These are phyloP conservation scores for Cydia fagiglandana DNA, from an alignment of 1,140 invertebrate species.

Conservation along the genomic window DNA sequence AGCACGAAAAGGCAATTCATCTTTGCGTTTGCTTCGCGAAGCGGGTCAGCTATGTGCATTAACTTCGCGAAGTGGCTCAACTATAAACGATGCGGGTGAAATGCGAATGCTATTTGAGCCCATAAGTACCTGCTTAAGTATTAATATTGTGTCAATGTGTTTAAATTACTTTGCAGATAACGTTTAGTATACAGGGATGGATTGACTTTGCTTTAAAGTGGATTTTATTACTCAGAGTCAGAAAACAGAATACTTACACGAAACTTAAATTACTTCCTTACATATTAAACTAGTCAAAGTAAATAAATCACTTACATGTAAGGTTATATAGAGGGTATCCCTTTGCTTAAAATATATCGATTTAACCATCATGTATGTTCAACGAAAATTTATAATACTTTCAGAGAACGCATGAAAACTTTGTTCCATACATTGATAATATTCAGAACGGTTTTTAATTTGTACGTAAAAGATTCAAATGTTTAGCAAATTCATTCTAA, in stretches of 20 bases:
- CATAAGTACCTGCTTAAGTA: slow-evolving; percentile 2
- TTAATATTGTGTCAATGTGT: not conserved
- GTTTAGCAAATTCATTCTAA: too few relatives aligned
- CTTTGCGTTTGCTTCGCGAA: slow-evolving; percentile 9
- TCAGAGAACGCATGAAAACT: too few relatives aligned
- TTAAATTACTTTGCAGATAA: not conserved
- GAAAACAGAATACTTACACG: not conserved
- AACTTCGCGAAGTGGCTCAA: not conserved
- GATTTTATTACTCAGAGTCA: not conserved
- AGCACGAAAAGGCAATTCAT: not conserved
- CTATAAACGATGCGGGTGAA: not conserved
- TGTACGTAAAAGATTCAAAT: too few relatives aligned
- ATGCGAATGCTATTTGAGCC: not conserved
- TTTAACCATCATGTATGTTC: too few relatives aligned
- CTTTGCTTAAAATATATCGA: too few relatives aligned
- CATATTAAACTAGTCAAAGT: too few relatives aligned
- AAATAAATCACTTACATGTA: too few relatives aligned
- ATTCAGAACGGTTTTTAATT: too few relatives aligned
- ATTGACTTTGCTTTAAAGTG: not conserved
- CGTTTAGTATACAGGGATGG: not conserved
- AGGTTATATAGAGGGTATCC: too few relatives aligned
- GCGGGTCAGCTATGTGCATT: slow-evolving; percentile 2
- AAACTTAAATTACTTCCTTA: too few relatives aligned
- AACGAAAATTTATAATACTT: too few relatives aligned
- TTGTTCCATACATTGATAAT: too few relatives aligned